Evolutionary conservation across 64 coral and sea anemone species (phyloP), one percentile per base, ranked within the genome.

Genomic region (Hydrozoanthus tunicans): DNA sequence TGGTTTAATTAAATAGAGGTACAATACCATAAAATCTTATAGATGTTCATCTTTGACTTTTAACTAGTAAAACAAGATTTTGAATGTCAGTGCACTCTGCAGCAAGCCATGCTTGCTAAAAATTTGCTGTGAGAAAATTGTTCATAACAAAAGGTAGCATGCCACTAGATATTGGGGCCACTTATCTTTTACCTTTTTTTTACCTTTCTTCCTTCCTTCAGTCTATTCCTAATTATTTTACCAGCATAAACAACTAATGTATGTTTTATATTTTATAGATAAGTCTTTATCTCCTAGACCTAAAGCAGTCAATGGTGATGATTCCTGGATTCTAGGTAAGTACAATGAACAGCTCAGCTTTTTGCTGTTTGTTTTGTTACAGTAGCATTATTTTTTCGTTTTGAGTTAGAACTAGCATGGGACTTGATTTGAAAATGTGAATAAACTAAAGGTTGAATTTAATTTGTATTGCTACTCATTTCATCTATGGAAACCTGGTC

Each of bases 371-470:
- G 7, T 43, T 43, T 74, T 74, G 17, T 74, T 51, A 74, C 26
- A 74, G 24, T 74, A 20, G 6, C 17, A 74, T 25, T 7, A 74
- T 25, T 5, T 74, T 25, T 25, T 6, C 20, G 20, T 23, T 72
- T 23, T 23, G 69, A 72, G 20, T 72, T 2, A 72, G 5, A 72
- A 72, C 20, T 23, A 6, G 1, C 13, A 72, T 72, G 69, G 20
- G 13, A 72, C 13, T 72, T 23, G 69, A 72, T 72, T 73, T 73
- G 70, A 25, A 73, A 73, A 73, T 43, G 17, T 66, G 64, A 66
- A 66, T 66, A 66, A 66, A 66, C 64, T 66, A 66, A 66, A 66
- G 64, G 64, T 66, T 66, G 64, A 66, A 66, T 66, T 66, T 66
- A 66, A 66, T 66, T 66, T 66, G 64, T 66, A 66, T 66, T 66